phyloP scores from a whole-genome alignment of 2,888 invertebrate genomes.

The Troilus luridus region DNA sequence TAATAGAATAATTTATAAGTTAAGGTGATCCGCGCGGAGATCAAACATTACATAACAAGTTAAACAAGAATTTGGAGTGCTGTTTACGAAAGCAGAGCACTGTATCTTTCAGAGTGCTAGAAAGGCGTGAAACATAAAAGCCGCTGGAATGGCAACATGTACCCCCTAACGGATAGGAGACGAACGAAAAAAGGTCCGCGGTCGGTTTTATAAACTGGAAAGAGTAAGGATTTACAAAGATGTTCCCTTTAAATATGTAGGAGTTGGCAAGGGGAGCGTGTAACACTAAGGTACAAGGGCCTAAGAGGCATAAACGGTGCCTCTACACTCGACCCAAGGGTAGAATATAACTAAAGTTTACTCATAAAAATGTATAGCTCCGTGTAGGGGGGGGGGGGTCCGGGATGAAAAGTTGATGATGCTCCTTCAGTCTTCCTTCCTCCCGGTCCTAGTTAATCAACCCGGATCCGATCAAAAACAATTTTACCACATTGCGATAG shows the following conservation, averaged over 20 bases:
- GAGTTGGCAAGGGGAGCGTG: conserved; percentile 26
- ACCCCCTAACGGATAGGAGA: neutral
- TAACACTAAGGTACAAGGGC: conserved; percentile 12
- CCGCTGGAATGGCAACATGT: neutral
- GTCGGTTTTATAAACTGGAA: conserved; percentile 42
- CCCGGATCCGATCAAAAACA: conserved; percentile 7
- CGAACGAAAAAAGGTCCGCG: conserved; percentile 26
- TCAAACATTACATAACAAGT: neutral
- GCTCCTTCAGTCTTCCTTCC: neutral
- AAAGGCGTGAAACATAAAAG: conserved; percentile 28
- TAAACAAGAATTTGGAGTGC: neutral
- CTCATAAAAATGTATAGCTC: conserved; percentile 45
- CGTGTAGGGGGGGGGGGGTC: conserved; percentile 3
- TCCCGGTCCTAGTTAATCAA: neutral
- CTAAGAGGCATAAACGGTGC: conserved; percentile 44
- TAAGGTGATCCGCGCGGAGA: neutral
- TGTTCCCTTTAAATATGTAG: conserved; percentile 46
- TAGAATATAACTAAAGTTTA: conserved; percentile 46
- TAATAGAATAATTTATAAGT: neutral
- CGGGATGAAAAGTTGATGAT: conserved; percentile 43
- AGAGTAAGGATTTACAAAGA: conserved; percentile 46
- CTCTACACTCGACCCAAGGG: conserved; percentile 42
- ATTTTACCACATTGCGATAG: neutral
- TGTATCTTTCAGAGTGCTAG: neutral
- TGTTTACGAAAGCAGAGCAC: neutral